Base-by-base conservation (phyloP, 1,140 invertebrate species). In the Cylas formicarius region DNA sequence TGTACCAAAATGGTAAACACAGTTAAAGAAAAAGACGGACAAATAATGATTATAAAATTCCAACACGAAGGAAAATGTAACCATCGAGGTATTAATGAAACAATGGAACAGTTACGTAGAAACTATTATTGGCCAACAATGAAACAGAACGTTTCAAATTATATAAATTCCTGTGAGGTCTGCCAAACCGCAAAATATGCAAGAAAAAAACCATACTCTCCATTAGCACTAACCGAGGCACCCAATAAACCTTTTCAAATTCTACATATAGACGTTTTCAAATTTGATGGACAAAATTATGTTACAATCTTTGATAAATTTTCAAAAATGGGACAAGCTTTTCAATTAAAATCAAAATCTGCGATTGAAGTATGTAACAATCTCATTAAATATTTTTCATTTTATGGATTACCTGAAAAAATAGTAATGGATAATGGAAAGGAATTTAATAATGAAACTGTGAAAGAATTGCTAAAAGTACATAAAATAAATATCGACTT, bases 261-360 rank as follows among this genome's bases (percentile, higher is more conserved):
- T 5, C 17, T 47, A 2, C 44, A 40, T 41, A 22, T 43, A 9
- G 46, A 48, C 24, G n/a, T n/a, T n/a, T n/a, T 35, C 46, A 18
- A 32, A 37, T 24, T 21, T 10, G 4, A 29, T 49, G 9, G 10
- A 20, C 20, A 39, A 33, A 8, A 16, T 10, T 16, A 46, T 28
- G 28, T 45, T 50, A 36, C 21, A 5, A 43, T 43, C 6, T 22
- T 43, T 6, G 40, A 43, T 22, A 19, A 3, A 3, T 44, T 44
- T 36, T 44, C 31, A 19, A 6, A 17, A n/a, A 35, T 27, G 11
- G 23, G 5, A 7, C 42, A 44, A 36, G 31, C 23, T n/a, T n/a
- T n/a, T n/a, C n/a, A n/a, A n/a, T n/a, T n/a, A n/a, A n/a, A n/a
- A n/a, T n/a, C n/a, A n/a, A n/a, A n/a, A n/a, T n/a, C n/a, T n/a